Evolutionary conservation across 2,797 vertebrate species (phyloP).

Genomic region (Hyperoplus lanceolatus): DNA sequence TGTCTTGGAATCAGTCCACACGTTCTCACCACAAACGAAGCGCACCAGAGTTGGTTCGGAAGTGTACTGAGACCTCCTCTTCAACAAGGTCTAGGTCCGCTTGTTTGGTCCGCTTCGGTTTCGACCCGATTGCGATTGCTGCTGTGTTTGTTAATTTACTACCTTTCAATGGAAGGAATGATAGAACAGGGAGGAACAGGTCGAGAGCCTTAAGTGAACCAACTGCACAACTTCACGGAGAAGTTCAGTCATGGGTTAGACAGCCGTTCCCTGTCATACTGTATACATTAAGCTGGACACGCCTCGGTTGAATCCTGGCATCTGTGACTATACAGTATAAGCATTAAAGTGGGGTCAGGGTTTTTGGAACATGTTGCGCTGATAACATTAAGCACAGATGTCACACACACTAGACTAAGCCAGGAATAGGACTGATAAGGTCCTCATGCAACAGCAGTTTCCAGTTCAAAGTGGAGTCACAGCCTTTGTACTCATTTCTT

Average conservation of each 20-base stretch:
- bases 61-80: no score
- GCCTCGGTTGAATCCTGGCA: constrained; percentile 26
- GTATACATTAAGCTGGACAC: background rate
- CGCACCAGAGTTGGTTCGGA: no score
- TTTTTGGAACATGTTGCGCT: constrained; percentile 26
- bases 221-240: background rate
- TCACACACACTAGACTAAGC: constrained; percentile 26
- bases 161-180: background rate
- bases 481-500: constrained; percentile 36
- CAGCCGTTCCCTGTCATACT: constrained; percentile 16
- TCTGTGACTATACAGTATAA: constrained; percentile 28
- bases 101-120: no score
- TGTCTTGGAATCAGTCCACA: no score
- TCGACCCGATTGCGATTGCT: no score
- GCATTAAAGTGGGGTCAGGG: background rate
- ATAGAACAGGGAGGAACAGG: background rate
- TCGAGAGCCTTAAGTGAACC: background rate
- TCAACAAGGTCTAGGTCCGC: no score
- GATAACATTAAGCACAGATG: constrained; percentile 50
- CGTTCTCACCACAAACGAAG: no score
- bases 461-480: constrained; percentile 24
- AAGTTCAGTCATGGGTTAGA: constrained; percentile 19
- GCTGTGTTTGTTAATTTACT: no score
- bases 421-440: constrained; percentile 42
- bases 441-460: constrained; percentile 16